These are phyloP conservation scores for Apis laboriosa DNA, from an alignment of 1,140 invertebrate species.

Conservation along the genomic window DNA sequence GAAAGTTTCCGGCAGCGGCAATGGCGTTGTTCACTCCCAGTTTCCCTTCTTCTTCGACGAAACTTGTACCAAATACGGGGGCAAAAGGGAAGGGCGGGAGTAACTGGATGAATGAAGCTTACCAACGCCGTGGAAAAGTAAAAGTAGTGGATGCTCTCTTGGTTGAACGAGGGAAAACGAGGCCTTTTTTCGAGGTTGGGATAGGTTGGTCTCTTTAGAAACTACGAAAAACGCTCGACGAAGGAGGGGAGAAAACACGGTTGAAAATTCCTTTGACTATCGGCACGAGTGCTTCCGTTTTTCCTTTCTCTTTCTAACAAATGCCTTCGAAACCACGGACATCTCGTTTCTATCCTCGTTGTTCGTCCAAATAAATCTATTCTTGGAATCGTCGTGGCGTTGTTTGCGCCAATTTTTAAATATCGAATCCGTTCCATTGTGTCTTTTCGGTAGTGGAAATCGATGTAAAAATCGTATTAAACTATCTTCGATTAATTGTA, in stretches of 20 bases:
- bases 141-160: conserved; percentile 24
- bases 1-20: conserved; percentile 49
- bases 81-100: conserved; percentile 12
- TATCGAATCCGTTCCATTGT: no score
- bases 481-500: neutral
- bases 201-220: conserved; percentile 12
- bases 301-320: neutral
- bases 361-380: neutral
- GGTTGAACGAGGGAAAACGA: conserved; percentile 12
- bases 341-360: neutral
- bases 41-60: conserved; percentile 40
- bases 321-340: neutral
- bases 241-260: neutral
- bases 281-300: neutral
- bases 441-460: no score
- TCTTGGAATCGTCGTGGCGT: no score
- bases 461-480: no score
- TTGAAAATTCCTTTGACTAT: conserved; percentile 3
- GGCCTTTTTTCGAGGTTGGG: conserved; percentile 6
- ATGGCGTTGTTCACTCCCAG: conserved; percentile 33
- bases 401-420: no score
- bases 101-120: conserved; percentile 45
- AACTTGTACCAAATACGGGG: conserved; percentile 48
- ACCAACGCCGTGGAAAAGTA: conserved; percentile 5
- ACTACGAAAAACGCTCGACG: conserved; percentile 22